Percentiles rank a stretch among this genome's conserved stretches.
Conservation (phyloP, 2,797 vertebrate genomes). For the Sphenopsis melanotis region DNA sequence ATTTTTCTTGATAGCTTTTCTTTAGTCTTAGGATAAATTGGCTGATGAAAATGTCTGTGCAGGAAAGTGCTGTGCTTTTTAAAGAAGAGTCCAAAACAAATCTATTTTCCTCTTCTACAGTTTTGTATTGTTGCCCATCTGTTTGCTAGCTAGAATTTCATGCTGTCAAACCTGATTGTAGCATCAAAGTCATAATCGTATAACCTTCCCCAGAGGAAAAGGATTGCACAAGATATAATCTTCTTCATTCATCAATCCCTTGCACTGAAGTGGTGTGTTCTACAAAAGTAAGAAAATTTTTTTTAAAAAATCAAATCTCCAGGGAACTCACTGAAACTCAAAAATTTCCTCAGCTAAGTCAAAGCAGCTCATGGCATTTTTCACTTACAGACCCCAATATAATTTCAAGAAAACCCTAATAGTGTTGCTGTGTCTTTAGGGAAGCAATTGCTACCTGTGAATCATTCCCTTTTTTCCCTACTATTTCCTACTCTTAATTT, state of each 20-base stretch:
- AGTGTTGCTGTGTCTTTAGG: neutral
- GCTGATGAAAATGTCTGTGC: neutral
- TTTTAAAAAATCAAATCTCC: neutral
- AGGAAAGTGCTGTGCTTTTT: neutral
- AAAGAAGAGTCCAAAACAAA: neutral
- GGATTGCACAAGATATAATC: neutral
- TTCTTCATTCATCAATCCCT: neutral
- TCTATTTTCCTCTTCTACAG: neutral
- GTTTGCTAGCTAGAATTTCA: neutral
- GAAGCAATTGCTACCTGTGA: fast-evolving
- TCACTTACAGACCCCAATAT: neutral
- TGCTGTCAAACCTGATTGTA: conserved; percentile 3
- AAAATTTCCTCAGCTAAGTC: neutral
- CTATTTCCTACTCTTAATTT: neutral
- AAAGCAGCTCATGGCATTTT: neutral
- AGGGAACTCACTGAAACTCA: neutral
- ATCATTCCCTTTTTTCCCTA: neutral
- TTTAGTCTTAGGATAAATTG: neutral
- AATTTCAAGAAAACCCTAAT: neutral
- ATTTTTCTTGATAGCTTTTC: neutral
- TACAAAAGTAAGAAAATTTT: neutral
- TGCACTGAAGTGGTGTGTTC: neutral
- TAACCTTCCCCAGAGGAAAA: neutral
- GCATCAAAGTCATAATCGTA: neutral
- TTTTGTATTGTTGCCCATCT: neutral